Evolutionary conservation across 2,888 invertebrate genomes (phyloP).

Genomic region (Pyrrhopygopsis socrates): DNA sequence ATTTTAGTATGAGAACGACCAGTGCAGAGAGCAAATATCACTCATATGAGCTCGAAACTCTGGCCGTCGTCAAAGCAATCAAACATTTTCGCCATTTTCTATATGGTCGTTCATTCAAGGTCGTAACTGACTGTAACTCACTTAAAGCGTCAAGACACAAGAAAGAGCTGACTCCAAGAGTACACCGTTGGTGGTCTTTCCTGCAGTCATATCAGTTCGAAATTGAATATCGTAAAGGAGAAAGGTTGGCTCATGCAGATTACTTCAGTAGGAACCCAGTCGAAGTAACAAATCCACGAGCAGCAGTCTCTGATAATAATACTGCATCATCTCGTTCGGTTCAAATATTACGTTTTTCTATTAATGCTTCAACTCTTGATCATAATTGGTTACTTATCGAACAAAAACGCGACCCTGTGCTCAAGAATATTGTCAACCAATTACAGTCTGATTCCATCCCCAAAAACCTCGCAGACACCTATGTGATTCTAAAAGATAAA

Average conservation of each 20-base stretch:
- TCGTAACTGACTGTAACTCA: conserved; percentile 71
- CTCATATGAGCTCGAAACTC: not conserved
- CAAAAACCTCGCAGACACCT: not conserved
- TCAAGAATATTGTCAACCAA: not conserved
- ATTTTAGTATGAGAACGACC: not conserved
- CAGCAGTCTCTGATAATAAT: not conserved
- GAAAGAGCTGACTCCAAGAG: conserved; percentile 85
- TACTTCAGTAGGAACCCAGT: conserved; percentile 82
- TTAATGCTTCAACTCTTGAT: not conserved
- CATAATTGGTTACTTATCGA: not conserved
- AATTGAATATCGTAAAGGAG: conserved; percentile 76
- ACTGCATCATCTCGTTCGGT: too few relatives aligned
- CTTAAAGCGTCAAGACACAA: conserved; percentile 84
- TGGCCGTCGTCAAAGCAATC: not conserved
- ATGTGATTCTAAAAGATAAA: not conserved
- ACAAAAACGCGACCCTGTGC: not conserved
- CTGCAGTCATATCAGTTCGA: conserved; percentile 81
- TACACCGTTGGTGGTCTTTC: conserved; percentile 87
- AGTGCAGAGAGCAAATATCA: not conserved
- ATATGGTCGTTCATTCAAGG: not conserved
- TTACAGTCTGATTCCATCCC: not conserved
- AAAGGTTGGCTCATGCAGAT: conserved; percentile 84
- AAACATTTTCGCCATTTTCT: conserved; percentile 3
- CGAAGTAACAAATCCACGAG: not conserved
- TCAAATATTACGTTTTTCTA: not conserved